Evolutionary conservation across 2,888 invertebrate species (phyloP), one percentile per base, ranked within the genome.

Genomic region (Melangyna quadrimaculata): DNA sequence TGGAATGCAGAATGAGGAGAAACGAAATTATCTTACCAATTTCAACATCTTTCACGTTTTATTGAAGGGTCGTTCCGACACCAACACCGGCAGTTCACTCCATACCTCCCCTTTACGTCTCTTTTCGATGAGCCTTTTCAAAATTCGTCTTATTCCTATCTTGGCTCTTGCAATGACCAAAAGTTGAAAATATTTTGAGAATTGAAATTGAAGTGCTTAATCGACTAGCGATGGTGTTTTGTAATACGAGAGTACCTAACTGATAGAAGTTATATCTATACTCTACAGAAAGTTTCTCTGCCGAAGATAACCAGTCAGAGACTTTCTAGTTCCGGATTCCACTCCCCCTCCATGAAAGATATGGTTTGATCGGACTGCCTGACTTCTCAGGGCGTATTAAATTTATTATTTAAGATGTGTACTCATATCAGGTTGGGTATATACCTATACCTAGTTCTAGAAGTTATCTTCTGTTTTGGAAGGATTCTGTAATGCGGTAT

Each of bases 101-200:
- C 22, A 43, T 24, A 3, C 48, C 65, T 1, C 24, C n/a, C 27
- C 22, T 5, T 14, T 17, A 1, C 5, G 14, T 7, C 35, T 10
- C 17, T 24, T 24, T 17, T n/a, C 27, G 61, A 35, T 22, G 63
- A 48, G 43, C 45, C 27, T 78, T 72, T 73, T 73, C 65, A 53
- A 53, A 69, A 51, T 82, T 78, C 67, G 24, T 69, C 80, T 63
- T 74, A 29, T 72, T 67, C 40, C 32, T 37, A 43, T 27, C 1
- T 63, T 70, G 53, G 61, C 61, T 77, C 29, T 17, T 67, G 51
- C 67, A 77, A 82, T 78, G 78, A 59, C 78, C 73, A 65, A 78
- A 83, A 83, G 83, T 78, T 83, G 83, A 74, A 78, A 83, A 83
- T 83, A 78, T 83, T 63, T 83, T 74, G 63, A 83, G 70, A 78